Base-by-base conservation (phyloP, 2,888 invertebrate species). In the Geophilus truncorum region DNA sequence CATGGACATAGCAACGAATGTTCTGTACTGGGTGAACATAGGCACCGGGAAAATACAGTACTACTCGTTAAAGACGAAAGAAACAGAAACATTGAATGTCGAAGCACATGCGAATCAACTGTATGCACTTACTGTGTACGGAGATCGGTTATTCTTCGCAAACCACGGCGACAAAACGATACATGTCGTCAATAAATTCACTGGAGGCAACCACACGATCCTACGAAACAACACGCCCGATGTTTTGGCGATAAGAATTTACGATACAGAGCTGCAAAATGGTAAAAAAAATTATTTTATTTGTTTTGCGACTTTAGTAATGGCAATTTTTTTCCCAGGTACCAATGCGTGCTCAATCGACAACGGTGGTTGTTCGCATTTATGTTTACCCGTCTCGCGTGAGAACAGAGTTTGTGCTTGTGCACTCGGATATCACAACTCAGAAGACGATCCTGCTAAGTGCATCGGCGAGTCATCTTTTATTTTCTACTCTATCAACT, bases 401-500 rank as follows among this genome's bases (percentile, higher is more conserved):
- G 88, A 86, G 0, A 88, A 88, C 79, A 89, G 90, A 84, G 89
- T 89, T 21, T 96, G 95, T 86, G 90, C 90, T 84, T 96, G 95
- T 87, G 93, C 94, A 9, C 90, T 92, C 78, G 95, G 95, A 0
- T 93, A 91, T 85, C 85, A 86, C 18, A 85, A 88, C 23, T 89
- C 91, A 85, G 88, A 89, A 0, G 86, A 86, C 25, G 88, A 91
- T 86, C 85, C 87, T 0, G 89, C 88, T 1, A 89, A 88, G 70
- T 91, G 91, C 83, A 86, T 89, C 76, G 90, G 90, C 83, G 86
- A 62, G 21, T 23, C 25, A 32, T 36, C 93, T 83, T 92, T 95
- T 85, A 86, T 94, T 80, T 89, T 94, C 84, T 94, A 92, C 87
- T 93, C 94, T 0, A 89, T 91, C 83, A 91, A 92, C 85, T 93